These are phyloP conservation scores for Sebastolobus altivelis DNA, from an alignment of 2,797 vertebrate species.

Conservation along the genomic window DNA sequence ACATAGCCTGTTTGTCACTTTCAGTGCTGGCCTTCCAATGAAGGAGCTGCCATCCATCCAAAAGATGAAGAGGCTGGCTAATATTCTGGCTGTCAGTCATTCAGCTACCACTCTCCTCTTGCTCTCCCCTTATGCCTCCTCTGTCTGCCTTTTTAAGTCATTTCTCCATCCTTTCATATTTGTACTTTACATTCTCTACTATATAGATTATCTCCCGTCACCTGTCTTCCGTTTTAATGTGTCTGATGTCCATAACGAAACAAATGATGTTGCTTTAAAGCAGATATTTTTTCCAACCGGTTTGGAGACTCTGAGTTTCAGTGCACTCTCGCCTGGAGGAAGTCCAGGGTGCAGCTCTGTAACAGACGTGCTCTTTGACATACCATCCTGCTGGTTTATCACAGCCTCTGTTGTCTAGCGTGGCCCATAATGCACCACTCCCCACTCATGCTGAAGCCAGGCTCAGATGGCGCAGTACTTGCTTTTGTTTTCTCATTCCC, in stretches of 20 bases:
- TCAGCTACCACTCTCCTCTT: slow-evolving; percentile 13
- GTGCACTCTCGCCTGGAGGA: background rate
- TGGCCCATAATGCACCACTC: slow-evolving; percentile 34
- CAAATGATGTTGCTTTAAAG: background rate
- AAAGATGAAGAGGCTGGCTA: slow-evolving; percentile 22
- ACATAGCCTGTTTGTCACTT: slow-evolving; percentile 15
- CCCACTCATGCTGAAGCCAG: background rate
- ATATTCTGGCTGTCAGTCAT: slow-evolving; percentile 46
- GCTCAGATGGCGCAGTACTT: slow-evolving; percentile 26
- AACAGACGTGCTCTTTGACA: slow-evolving; percentile 53
- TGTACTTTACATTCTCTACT: background rate
- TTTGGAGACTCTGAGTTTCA: slow-evolving; percentile 13
- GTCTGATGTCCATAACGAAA: background rate
- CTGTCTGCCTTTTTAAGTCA: slow-evolving; percentile 9
- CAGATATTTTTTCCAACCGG: background rate
- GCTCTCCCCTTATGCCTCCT: slow-evolving; percentile 5
- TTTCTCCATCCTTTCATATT: slow-evolving; percentile 24
- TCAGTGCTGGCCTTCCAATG: slow-evolving; percentile 1
- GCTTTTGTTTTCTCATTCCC: slow-evolving; percentile 40
- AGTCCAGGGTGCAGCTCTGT: slow-evolving; percentile 26
- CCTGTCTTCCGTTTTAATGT: background rate
- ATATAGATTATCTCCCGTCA: background rate
- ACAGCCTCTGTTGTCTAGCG: slow-evolving; percentile 33
- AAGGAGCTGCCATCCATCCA: slow-evolving; percentile 32
- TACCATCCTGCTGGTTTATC: slow-evolving; percentile 45